A percentile compares a stretch with the other conserved stretches of the same genome.
These are phyloP conservation scores for Calcarius lapponicus DNA, from an alignment of 2,797 vertebrate species.

Conservation along the genomic window DNA sequence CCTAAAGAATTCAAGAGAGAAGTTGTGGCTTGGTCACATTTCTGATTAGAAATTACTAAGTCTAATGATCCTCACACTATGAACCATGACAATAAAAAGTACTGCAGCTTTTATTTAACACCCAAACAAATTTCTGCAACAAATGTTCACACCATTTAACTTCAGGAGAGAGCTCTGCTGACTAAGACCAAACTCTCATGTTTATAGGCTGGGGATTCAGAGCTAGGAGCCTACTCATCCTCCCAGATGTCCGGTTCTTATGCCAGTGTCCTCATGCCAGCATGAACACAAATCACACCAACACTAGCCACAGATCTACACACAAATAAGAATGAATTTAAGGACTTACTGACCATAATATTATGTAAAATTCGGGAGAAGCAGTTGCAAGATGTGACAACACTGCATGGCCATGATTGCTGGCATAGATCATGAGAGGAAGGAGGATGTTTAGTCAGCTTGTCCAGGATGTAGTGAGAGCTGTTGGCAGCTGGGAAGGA, in stretches of 20 bases:
- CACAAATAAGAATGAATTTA: neutral
- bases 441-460: conserved; percentile 35
- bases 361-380: neutral
- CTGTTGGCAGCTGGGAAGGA: neutral
- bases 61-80: neutral
- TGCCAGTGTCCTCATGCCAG: neutral
- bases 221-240: neutral
- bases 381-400: neutral
- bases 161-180: neutral
- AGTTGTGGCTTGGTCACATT: neutral
- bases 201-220: neutral
- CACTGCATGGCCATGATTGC: neutral
- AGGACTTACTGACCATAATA: neutral
- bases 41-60: neutral
- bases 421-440: neutral
- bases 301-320: neutral
- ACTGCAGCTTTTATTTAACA: neutral
- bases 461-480: neutral
- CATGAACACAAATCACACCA: neutral
- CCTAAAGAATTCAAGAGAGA: neutral
- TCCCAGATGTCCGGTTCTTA: neutral
- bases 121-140: neutral
- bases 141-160: neutral
- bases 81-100: neutral
- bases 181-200: neutral